Conservation (phyloP, 64 coral and sea anemone genomes). For the Porites australiensis region DNA sequence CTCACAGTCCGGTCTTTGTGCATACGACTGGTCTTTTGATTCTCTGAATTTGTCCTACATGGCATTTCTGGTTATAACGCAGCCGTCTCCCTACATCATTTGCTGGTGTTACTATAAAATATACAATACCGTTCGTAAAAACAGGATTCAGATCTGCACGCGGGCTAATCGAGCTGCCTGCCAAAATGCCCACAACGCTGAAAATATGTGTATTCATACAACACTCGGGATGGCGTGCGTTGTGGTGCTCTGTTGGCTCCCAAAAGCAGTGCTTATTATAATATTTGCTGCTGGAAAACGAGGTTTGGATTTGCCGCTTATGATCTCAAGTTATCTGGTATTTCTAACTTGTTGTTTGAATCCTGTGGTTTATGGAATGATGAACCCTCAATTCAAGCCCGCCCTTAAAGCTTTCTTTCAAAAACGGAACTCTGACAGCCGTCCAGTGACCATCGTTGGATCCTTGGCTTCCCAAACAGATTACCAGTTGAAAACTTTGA, state of each 20-base stretch:
- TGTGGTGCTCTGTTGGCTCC: constrained; percentile 69
- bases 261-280: constrained; percentile 54
- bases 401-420: constrained; percentile 43
- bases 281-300: not conserved
- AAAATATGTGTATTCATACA: constrained; percentile 56
- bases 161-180: not conserved
- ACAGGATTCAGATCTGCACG: constrained; percentile 24
- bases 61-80: constrained; percentile 13
- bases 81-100: constrained; percentile 29
- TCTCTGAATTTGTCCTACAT: constrained; percentile 29
- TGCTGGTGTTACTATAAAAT: constrained; percentile 72
- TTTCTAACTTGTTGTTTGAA: constrained; percentile 75
- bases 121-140: constrained; percentile 56
- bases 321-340: constrained; percentile 61
- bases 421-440: not conserved
- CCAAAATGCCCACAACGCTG: constrained; percentile 6
- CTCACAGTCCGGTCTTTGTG: constrained; percentile 1
- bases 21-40: constrained; percentile 45
- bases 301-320: not conserved
- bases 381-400: constrained; percentile 68
- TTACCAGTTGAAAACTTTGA: too few species aligned
- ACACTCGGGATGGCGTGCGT: constrained; percentile 64
- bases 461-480: not conserved
- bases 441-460: not conserved
- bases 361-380: constrained; percentile 74